phyloP scores from a whole-genome alignment of 1,140 invertebrate species.

The Lasioglossum albipes region DNA sequence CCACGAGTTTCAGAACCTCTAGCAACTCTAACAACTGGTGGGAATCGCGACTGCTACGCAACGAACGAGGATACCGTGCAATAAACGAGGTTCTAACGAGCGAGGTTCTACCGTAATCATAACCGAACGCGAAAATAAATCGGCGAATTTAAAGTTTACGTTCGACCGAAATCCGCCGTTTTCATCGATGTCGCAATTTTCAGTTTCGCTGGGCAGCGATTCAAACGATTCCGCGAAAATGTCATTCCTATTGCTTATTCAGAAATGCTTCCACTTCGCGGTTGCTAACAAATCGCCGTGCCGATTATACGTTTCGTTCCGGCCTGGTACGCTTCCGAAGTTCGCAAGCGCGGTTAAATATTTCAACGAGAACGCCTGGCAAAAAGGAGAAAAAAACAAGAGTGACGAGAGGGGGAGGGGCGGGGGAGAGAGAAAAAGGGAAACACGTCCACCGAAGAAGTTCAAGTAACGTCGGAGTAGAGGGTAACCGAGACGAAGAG shows the following conservation, averaged over 20 bases:
- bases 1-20: too few relatives aligned
- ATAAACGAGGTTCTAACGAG: too few relatives aligned
- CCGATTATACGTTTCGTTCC: conserved; percentile 40
- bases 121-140: conserved; percentile 16
- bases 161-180: not conserved
- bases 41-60: too few relatives aligned
- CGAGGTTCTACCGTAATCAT: not conserved
- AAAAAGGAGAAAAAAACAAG: conserved; percentile 19
- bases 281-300: conserved; percentile 47
- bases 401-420: not conserved
- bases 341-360: conserved; percentile 55
- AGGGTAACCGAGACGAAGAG: conserved; percentile 19
- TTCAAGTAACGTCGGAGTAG: conserved; percentile 52
- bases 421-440: not conserved
- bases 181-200: conserved; percentile 17
- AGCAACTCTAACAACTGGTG: too few relatives aligned
- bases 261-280: conserved; percentile 9
- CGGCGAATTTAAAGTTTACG: not conserved
- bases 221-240: conserved; percentile 5
- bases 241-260: conserved; percentile 25
- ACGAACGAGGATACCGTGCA: too few relatives aligned
- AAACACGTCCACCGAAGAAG: conserved; percentile 42
- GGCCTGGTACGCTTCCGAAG: conserved; percentile 28
- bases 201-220: not conserved
- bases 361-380: conserved; percentile 43